Base-by-base conservation (phyloP, 2,113 vertebrate genomes). In the Calyptomena viridis region DNA sequence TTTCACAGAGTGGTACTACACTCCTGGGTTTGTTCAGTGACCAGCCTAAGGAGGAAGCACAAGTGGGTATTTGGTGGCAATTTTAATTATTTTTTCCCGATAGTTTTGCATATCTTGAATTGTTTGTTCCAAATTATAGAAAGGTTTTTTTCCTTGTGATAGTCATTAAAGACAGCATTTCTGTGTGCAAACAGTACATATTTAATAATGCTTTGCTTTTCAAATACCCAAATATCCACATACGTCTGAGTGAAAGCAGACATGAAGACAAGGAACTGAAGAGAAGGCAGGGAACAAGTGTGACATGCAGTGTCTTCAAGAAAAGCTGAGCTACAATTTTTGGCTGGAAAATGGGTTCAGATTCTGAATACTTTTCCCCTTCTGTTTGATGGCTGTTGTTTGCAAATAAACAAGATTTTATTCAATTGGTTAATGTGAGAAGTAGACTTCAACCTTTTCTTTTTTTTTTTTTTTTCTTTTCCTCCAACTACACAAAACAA, bases 1-100 rank as follows among this genome's bases (percentile, higher is more conserved):
- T 99, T 90, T 98, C 99, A 90, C 93, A 99, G 95, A 99, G 98
- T 18, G 97, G 97, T 7, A 95, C 97, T 67, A 94, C 82, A 59
- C 4, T 81, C 73, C 24, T 22, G 53, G 0, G 1, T 18, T 72
- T 80, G 14, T 93, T 93, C 91, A 93, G 67, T 53, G 83, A 93
- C 9, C 14, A 90, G 2, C 93, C 96, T 37, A 40, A 94, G 4
- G 1, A 95, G 72, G 53, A 88, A 3, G 89, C 83, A 73, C 6
- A 52, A 6, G 96, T 96, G 49, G 9, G 94, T 95, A 68, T 64
- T 85, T 49, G 39, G 47, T 67, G 6, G 5, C 20, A 37, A 13
- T 81, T 68, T 78, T 27, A 18, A 75, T 37, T 79, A 12, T 11
- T 44, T 49, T 92, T 85, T 40, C 14, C 60, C 46, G 22, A 25